Base-by-base conservation (phyloP, 1,140 invertebrate genomes). In the Pissodes strobi region DNA sequence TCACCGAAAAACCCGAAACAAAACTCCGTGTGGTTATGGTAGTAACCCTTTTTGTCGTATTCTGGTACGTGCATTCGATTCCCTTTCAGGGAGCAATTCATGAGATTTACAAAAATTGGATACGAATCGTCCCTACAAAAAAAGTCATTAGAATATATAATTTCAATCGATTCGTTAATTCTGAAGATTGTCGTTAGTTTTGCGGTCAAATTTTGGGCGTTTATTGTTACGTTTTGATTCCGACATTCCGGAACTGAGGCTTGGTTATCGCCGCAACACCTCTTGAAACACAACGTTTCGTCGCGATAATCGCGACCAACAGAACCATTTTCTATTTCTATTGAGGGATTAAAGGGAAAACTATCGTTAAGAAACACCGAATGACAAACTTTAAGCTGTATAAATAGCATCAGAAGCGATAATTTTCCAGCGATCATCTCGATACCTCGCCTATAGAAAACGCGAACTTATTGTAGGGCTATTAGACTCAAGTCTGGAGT, bases 1-100 rank as follows among this genome's bases (percentile, higher is more conserved):
- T 8, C n/a, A 48, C 18, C 9, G 21, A 52, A 37, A 18, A 17
- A 52, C 12, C 19, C 49, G 0, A 52, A 52, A 34, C 49, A 52
- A 12, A 34, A 34, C 12, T 52, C 30, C 6, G 18, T 13, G 18
- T 34, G 34, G 1, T 30, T 13, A n/a, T 52, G 49, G 17, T 8
- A 15, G n/a, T 52, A 13, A 10, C 17, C 27, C 12, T 13, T 6
- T 13, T 27, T 2, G 2, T 52, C 49, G 12, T 2, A 6, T 17
- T 34, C 49, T 6, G 25, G 2, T 9, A 30, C 2, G 17, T 52
- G 49, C 0, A 52, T 17, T 21, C 25, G 49, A 19, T 52, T 52
- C 15, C 23, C 49, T 17, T 0, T 17, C 5, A 48, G 12, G 17
- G 15, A 43, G 39, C 39, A 43, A 43, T 15, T 4, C 1, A 1